phyloP scores from a whole-genome alignment of 2,797 vertebrate species.

The Chelon labrosus region DNA sequence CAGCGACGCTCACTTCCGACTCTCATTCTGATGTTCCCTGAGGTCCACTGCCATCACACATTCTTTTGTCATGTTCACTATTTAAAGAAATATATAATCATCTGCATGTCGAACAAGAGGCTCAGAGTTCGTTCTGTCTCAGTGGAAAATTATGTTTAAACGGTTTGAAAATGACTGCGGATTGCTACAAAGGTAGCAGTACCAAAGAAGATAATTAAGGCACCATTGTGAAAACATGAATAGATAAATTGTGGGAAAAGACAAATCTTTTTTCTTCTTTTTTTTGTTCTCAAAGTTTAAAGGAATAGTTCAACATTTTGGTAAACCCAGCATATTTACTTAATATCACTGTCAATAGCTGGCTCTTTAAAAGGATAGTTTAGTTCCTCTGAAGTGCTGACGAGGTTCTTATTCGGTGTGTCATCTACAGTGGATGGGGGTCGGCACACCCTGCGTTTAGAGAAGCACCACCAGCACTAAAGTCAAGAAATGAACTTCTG shows the following conservation, averaged over 20 bases:
- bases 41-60: neutral
- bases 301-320: neutral
- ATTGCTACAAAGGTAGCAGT: neutral
- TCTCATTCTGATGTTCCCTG: neutral
- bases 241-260: too few species aligned
- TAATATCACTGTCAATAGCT: too few species aligned
- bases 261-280: too few species aligned
- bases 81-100: neutral
- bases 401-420: too few species aligned
- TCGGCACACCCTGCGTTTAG: too few species aligned
- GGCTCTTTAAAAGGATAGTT: too few species aligned
- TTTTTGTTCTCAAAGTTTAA: neutral
- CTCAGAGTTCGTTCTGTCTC: neutral
- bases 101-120: too few species aligned
- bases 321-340: neutral
- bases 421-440: too few species aligned
- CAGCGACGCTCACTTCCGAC: too few species aligned
- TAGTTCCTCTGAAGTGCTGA: too few species aligned
- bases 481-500: too few species aligned
- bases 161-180: neutral
- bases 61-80: neutral
- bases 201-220: neutral
- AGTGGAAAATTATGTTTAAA: neutral
- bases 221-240: neutral
- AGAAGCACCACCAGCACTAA: too few species aligned